Base-by-base conservation (phyloP, 2,888 invertebrate species). In the Polyommatus iphigenia region DNA sequence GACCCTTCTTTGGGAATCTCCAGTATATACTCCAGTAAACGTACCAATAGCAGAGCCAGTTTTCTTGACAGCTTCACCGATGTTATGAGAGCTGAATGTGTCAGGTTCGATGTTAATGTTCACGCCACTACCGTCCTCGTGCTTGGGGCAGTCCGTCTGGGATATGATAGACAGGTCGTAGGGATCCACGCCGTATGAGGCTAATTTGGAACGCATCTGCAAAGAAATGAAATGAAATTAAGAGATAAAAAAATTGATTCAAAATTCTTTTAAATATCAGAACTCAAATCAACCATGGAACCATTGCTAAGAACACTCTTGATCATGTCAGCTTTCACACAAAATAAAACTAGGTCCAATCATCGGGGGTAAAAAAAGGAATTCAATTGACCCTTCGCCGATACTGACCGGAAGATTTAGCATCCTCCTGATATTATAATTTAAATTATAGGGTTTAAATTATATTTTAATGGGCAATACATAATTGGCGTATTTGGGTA, bases 71-170 rank as follows among this genome's bases (percentile, higher is more conserved):
- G 95, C 96, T 77, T 95, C 95, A 0, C 96, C 97, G 59, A 97
- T 95, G 84, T 95, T 96, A 81, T 96, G 95, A 0, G 97, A 95
- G 0, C 96, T 96, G 88, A 97, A 96, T 0, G 97, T 97, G 29
- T 96, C 95, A 0, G 96, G 96, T 83, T 97, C 96, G 79, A 97
- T 96, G 87, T 96, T 95, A 81, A 97, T 96, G 86, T 96, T 95
- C 67, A 95, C 94, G 0, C 95, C 95, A 20, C 94, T 90, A 7
- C 94, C 94, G 80, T 95, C 92, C 83, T 95, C 93, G 80, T 95
- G 95, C 15, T 89, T 87, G 0, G 97, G 96, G 87, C 98, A 98
- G 20, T 95, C 95, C 36, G 85, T 94, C 87, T 97, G 98, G 7
- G 95, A 95, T 81, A 97, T 96, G 82, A 97, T 95, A 80, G 96